Evolutionary conservation across 2,797 vertebrate species (phyloP).

Genomic region (Acanthis flammea): DNA sequence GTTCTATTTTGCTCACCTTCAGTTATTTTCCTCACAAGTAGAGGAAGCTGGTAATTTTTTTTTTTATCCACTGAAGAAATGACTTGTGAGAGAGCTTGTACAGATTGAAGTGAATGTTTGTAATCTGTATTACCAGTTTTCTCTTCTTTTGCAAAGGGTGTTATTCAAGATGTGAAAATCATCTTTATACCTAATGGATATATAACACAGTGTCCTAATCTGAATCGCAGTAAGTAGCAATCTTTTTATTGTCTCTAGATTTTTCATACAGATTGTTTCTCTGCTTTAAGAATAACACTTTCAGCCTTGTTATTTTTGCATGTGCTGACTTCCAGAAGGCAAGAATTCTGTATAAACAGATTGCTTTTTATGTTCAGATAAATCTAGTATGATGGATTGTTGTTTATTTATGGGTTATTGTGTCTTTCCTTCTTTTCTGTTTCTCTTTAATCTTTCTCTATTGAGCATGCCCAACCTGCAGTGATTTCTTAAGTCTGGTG

Average conservation of each 20-base stretch:
- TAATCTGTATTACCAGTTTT: slow-evolving; percentile 46
- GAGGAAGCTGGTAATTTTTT: background rate
- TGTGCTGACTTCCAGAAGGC: background rate
- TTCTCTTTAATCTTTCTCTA: slow-evolving; percentile 68
- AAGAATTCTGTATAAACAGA: background rate
- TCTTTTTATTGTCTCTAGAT: background rate
- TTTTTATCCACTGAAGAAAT: background rate
- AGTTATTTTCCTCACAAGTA: background rate
- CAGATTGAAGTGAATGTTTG: background rate
- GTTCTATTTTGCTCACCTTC: background rate
- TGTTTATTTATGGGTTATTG: slow-evolving; percentile 36
- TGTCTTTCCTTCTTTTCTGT: slow-evolving; percentile 1
- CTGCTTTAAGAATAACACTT: background rate
- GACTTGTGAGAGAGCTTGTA: background rate
- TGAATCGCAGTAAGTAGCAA: slow-evolving; percentile 95
- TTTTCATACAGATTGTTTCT: background rate
- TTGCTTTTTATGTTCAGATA: background rate
- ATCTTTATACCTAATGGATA: slow-evolving; percentile 92
- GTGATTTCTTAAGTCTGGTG: slow-evolving; percentile 95
- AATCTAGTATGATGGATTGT: background rate
- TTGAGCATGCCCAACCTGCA: slow-evolving; percentile 96
- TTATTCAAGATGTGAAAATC: slow-evolving; percentile 92
- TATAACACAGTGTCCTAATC: slow-evolving; percentile 91
- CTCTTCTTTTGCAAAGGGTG: slow-evolving; percentile 81
- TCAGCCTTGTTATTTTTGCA: background rate